Conservation (phyloP, 2,113 vertebrate species). For the Pseudonaja textilis region DNA sequence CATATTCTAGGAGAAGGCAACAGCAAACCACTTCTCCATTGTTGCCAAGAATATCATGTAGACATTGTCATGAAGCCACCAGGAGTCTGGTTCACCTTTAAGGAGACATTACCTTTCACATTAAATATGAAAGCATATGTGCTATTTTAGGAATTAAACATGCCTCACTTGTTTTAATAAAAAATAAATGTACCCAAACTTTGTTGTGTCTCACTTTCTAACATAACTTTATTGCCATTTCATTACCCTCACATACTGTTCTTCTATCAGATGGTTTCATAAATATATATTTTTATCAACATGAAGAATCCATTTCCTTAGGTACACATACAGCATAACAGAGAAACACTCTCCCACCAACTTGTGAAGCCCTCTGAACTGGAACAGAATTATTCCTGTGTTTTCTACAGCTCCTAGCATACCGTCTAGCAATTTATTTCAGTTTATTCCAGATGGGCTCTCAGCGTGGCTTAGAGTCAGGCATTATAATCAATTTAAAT, state of each 20-base stretch:
- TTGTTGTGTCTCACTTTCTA: not conserved
- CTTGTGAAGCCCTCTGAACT: not conserved
- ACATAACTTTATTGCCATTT: not conserved
- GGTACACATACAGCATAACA: not conserved
- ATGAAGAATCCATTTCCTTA: not conserved
- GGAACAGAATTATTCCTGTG: not conserved
- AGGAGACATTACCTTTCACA: not conserved
- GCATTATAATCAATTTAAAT: slow-evolving; percentile 2
- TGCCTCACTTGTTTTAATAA: not conserved
- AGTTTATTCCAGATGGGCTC: not conserved
- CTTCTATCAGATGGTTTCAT: not conserved
- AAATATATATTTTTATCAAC: not conserved
- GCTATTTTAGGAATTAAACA: not conserved
- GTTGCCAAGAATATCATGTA: not conserved
- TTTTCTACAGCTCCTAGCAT: not conserved
- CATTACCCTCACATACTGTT: not conserved
- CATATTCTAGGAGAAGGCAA: not conserved
- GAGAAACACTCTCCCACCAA: not conserved
- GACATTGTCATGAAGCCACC: not conserved
- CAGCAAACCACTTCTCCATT: not conserved
- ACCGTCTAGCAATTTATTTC: not conserved
- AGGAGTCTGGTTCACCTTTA: not conserved
- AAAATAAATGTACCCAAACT: not conserved
- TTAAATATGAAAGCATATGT: not conserved
- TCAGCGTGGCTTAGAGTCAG: not conserved